These are phyloP conservation scores for Papilio glaucus DNA, from an alignment of 1,140 invertebrate species.

Conservation along the genomic window DNA sequence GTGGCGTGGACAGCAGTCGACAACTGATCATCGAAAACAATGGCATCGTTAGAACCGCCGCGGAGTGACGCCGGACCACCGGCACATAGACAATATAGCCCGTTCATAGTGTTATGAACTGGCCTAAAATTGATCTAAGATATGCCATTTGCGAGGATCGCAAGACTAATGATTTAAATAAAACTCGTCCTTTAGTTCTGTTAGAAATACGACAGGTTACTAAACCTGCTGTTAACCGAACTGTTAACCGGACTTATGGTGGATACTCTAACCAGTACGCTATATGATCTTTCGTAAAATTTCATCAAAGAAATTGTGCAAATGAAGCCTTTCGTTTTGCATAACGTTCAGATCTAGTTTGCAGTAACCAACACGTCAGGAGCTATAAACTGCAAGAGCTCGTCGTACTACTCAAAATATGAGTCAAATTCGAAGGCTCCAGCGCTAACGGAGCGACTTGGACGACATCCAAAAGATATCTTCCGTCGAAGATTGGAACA, in stretches of 20 bases:
- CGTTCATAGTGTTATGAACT: conserved; percentile 51
- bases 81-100: conserved; percentile 56
- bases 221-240: too few relatives aligned
- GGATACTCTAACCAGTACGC: neutral
- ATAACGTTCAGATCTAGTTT: conserved; percentile 32
- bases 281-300: neutral
- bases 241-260: too few relatives aligned
- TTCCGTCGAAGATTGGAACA: conserved; percentile 37
- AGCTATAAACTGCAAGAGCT: conserved; percentile 26
- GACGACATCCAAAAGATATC: conserved; percentile 37
- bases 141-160: neutral
- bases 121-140: conserved; percentile 1
- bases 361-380: conserved; percentile 37
- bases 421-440: conserved; percentile 31
- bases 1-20: conserved; percentile 65
- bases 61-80: conserved; percentile 76
- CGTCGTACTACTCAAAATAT: conserved; percentile 25
- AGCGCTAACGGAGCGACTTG: conserved; percentile 38
- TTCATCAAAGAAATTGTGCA: neutral
- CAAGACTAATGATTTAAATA: too few relatives aligned
- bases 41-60: conserved; percentile 75
- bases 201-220: too few relatives aligned
- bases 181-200: too few relatives aligned
- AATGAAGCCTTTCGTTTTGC: conserved; percentile 14
- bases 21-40: conserved; percentile 77